Base-by-base conservation (phyloP, 2,888 invertebrate species). In the Melinaea menophilus region DNA sequence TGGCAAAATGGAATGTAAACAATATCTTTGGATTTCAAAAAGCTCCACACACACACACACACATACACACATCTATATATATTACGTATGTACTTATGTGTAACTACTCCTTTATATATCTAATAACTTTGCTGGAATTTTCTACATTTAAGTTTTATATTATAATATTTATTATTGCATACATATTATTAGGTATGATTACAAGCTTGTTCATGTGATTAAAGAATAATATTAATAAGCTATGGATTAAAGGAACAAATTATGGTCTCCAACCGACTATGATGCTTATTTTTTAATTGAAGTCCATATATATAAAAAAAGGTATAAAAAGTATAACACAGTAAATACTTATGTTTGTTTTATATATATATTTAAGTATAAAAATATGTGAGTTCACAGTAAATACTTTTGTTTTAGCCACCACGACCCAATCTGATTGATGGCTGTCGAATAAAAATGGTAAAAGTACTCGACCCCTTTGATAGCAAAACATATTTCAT, bases 401-500 rank as follows among this genome's bases (percentile, higher is more conserved):
- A 69, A 67, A 73, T 74, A 78, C 78, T 77, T 77, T 71, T 66
- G 61, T 69, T 69, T 70, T 69, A 71, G 71, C 68, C 51, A 56
- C 63, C 60, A 64, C 65, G 65, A 59, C 63, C 69, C 65, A 68
- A 68, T 67, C 71, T 74, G 74, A 73, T 74, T 69, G 71, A 74
- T 71, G 71, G 59, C 61, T 61, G 62, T 59, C 66, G 64, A 67
- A 70, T 71, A 72, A 72, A 64, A 70, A 62, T 66, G 48, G 56
- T 65, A 67, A 71, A 64, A 70, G 66, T 66, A 61, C 59, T 62
- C 62, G 62, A 70, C 68, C 71, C 69, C 72, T 84, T 84, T 85
- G 78, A 85, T 82, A 77, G 79, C 78, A 71, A 75, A 82, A 81
- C 80, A 83, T 85, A 84, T 86, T 86, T 85, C 76, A 83, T 78